Base-by-base conservation (phyloP, 2,888 invertebrate genomes). In the Cheilosia pagana region DNA sequence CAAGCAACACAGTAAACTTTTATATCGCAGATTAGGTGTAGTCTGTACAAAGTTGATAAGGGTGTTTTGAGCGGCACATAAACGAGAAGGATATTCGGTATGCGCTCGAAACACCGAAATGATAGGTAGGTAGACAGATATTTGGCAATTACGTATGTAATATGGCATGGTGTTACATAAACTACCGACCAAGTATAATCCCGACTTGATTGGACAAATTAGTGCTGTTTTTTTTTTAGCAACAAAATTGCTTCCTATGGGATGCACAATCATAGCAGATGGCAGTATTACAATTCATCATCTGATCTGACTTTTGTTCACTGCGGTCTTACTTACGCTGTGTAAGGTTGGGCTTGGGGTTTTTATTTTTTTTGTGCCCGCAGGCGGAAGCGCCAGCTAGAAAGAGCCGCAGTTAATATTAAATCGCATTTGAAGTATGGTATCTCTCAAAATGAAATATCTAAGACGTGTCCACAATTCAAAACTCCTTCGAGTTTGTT, bases 31-130 rank as follows among this genome's bases (percentile, higher is more conserved):
- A 68, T 67, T 43, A 53, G 31, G 14, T 52, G 19, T 52, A 19
- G 67, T 25, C 76, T 77, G 77, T 68, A 35, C 31, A 23, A 45
- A 70, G 31, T 68, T 77, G 62, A 77, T 70, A 70, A 77, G 68
- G 77, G 77, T 62, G 28, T 62, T 53, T 45, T 16, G 31, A 28
- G 41, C 48, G 45, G 39, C 35, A 31, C 63, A 52, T 31, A 59
- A 57, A 68, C 55, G 35, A 5, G n/a, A 57, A 8, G 45, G 57
- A 48, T 48, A 57, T 35, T 31, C 16, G 7, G n/a, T 12, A 43
- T 39, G 31, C 7, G 31, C 35, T 57, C 5, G 3, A 14, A 23
- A 2, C 21, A 14, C 23, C 50, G n/a, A 14, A 48, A 45, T 65
- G 50, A 28, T 65, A 65, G 25, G 41, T 35, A 19, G 21, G 39